These are phyloP conservation scores for Periparus ater DNA, from an alignment of 2,797 vertebrate genomes.

Conservation along the genomic window DNA sequence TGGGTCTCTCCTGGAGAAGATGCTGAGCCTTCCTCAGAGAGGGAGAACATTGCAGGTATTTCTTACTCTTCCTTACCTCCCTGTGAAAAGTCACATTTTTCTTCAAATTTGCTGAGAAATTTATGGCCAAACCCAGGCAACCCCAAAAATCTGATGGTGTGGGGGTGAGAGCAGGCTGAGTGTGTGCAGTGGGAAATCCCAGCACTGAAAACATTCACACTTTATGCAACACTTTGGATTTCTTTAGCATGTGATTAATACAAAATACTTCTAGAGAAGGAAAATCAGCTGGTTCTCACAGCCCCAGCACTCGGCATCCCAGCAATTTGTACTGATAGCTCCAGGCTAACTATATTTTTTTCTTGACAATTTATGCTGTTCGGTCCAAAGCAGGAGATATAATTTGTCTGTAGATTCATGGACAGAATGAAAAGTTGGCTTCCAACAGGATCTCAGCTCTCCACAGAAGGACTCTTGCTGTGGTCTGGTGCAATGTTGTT, in stretches of 20 bases:
- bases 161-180: not conserved
- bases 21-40: not conserved
- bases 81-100: not conserved
- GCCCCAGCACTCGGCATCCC: constrained; percentile 24
- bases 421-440: constrained; percentile 49
- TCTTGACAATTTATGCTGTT: constrained; percentile 46
- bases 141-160: not conserved
- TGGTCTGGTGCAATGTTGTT: not conserved
- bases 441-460: not conserved
- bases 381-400: not conserved
- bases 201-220: not conserved
- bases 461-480: not conserved
- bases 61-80: not conserved
- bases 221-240: not conserved
- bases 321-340: constrained; percentile 32
- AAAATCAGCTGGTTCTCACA: constrained; percentile 44
- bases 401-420: constrained; percentile 7
- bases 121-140: not conserved
- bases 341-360: constrained; percentile 52
- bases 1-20: not conserved
- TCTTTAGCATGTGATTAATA: not conserved
- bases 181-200: not conserved
- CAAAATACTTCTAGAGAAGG: not conserved
- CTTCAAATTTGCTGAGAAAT: not conserved
- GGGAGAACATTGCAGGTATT: accelerated